Evolutionary conservation across 1,140 invertebrate genomes (phyloP).

Genomic region (Thalassaphorura encarpata): DNA sequence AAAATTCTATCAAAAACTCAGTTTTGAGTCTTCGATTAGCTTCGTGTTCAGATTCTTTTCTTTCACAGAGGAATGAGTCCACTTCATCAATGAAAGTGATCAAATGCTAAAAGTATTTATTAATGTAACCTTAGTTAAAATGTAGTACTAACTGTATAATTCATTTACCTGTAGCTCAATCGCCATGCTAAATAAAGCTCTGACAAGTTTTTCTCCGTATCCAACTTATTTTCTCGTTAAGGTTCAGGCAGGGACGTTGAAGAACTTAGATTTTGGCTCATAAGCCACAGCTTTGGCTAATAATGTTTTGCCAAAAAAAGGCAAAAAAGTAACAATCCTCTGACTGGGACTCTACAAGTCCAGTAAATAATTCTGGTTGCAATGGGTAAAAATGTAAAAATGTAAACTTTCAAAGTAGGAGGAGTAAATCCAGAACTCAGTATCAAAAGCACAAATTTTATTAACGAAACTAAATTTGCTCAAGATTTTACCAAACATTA

Average conservation of each 20-base stretch:
- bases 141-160: slow-evolving; percentile 17
- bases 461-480: slow-evolving; percentile 4
- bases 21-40: slow-evolving; percentile 93
- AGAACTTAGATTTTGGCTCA: slow-evolving; percentile 85
- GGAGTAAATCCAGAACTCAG: slow-evolving; percentile 4
- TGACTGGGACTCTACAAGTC: slow-evolving; percentile 76
- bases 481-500: slow-evolving; percentile 16
- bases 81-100: slow-evolving; percentile 97
- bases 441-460: neutral
- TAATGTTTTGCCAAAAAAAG: slow-evolving; percentile 67
- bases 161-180: slow-evolving; percentile 66
- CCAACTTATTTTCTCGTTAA: slow-evolving; percentile 97
- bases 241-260: slow-evolving; percentile 91
- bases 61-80: slow-evolving; percentile 83
- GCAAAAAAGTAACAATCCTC: slow-evolving; percentile 88
- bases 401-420: slow-evolving; percentile 17
- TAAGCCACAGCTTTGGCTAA: slow-evolving; percentile 82
- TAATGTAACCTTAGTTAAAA: slow-evolving; percentile 28
- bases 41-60: slow-evolving; percentile 88
- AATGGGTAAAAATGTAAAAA: no score
- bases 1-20: slow-evolving; percentile 94
- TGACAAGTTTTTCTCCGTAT: slow-evolving; percentile 94
- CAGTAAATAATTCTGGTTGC: slow-evolving; percentile 91
- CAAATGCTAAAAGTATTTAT: slow-evolving; percentile 50
- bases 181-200: slow-evolving; percentile 88